Conservation (phyloP, 2,113 vertebrate species). For the Istiophorus platypterus region DNA sequence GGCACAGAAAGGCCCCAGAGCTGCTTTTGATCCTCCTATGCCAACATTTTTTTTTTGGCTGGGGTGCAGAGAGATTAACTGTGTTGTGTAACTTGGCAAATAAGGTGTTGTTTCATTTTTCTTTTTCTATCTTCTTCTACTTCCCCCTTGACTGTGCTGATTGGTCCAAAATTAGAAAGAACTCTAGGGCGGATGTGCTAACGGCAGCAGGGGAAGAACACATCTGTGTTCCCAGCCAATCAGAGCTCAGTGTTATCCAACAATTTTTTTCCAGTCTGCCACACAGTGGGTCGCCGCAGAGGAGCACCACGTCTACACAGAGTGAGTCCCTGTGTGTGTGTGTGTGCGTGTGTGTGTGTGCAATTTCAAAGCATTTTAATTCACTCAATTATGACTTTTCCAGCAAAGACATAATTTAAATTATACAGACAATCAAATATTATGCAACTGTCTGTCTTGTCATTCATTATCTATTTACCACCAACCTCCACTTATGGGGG, state of each 20-base stretch:
- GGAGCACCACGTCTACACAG: conserved; percentile 68
- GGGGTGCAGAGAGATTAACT: background rate
- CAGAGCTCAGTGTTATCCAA: conserved; percentile 79
- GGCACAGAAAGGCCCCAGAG: background rate
- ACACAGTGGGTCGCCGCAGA: conserved; percentile 63
- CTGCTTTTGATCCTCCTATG: background rate
- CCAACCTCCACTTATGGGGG: too few species aligned
- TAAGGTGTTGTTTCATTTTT: background rate
- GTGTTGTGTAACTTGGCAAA: background rate
- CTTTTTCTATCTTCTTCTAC: too few species aligned
- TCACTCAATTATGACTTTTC: background rate
- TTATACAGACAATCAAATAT: too few species aligned
- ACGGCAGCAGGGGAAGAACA: conserved; percentile 62
- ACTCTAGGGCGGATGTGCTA: conserved; percentile 73
- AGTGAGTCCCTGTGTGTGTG: conserved; percentile 66
- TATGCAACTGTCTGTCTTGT: background rate
- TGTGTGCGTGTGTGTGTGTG: background rate
- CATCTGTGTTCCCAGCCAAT: conserved; percentile 65
- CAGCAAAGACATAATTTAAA: background rate
- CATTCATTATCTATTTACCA: background rate
- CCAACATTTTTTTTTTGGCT: background rate
- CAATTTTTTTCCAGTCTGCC: conserved; percentile 76
- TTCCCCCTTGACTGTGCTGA: background rate
- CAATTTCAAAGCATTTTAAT: too few species aligned
- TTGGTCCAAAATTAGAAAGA: conserved; percentile 63